Conservation (phyloP, 1,140 invertebrate species). For the Bathynomus jamesi region DNA sequence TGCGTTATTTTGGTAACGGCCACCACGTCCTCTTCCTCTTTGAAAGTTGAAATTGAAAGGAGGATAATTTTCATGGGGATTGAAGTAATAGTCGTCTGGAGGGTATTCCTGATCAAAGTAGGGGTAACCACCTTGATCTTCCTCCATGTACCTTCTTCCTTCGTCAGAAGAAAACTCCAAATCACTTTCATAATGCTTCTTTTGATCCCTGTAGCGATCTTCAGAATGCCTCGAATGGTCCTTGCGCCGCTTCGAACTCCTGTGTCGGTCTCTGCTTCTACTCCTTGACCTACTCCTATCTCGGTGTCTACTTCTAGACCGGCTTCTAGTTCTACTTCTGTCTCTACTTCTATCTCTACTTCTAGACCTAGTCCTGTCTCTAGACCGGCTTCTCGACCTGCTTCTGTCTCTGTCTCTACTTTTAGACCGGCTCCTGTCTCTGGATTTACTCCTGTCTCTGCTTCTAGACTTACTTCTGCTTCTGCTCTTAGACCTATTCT, state of each 20-base stretch:
- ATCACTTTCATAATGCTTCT: not conserved
- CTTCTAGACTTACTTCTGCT: not conserved
- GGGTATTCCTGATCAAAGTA: not conserved
- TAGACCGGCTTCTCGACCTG: not conserved
- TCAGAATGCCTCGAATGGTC: not conserved
- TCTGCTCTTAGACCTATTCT: not conserved
- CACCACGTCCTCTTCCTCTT: not conserved
- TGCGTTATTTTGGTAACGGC: slow-evolving; percentile 2
- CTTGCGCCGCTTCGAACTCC: slow-evolving; percentile 4
- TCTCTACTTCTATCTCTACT: not conserved
- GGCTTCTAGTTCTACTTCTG: not conserved
- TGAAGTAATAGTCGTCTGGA: not conserved
- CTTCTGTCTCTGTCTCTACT: not conserved
- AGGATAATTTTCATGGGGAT: not conserved
- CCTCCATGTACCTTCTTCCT: not conserved
- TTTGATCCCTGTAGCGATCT: not conserved
- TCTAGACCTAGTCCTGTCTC: not conserved
- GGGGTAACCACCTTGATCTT: slow-evolving; percentile 7
- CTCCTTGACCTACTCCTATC: not conserved
- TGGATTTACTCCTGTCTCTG: not conserved
- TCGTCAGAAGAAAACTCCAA: slow-evolving; percentile 4
- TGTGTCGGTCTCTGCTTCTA: slow-evolving; percentile 9
- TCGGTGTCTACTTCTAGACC: slow-evolving; percentile 1
- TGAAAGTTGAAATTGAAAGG: not conserved
- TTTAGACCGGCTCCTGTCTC: not conserved